Percentiles rank a stretch among this genome's conserved stretches.
Evolutionary conservation across 1,140 invertebrate species (phyloP).

Genomic region (Caerostris darwini): DNA sequence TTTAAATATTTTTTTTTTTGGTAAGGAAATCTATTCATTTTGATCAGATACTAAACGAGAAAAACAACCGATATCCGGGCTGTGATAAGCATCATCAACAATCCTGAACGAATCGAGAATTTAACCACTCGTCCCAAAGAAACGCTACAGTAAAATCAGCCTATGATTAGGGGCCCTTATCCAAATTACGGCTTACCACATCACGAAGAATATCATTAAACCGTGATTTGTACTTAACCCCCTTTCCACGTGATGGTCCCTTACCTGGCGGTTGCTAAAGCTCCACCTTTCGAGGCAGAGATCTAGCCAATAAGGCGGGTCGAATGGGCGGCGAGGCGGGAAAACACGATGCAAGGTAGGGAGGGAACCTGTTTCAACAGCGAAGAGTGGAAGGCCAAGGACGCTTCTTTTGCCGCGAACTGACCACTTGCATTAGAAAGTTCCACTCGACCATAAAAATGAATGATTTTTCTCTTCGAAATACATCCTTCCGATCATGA

Average conservation of each 20-base stretch:
- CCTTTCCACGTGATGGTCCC: slow-evolving; percentile 1
- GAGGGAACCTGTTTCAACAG: slow-evolving; percentile 47
- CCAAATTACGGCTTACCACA: background rate
- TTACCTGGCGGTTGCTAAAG: slow-evolving; percentile 51
- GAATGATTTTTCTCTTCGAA: background rate
- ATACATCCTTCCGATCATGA: too few species aligned
- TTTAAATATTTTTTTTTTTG: too few species aligned
- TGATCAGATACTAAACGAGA: too few species aligned
- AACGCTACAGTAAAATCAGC: background rate
- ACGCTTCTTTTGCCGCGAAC: slow-evolving; percentile 1
- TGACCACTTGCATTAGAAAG: slow-evolving; percentile 7
- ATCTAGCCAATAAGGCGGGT: slow-evolving; percentile 44
- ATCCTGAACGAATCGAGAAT: background rate
- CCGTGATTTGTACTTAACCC: background rate
- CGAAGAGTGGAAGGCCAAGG: slow-evolving; percentile 67
- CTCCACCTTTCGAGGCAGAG: slow-evolving; percentile 35
- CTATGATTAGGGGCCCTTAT: background rate
- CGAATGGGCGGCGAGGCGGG: slow-evolving; percentile 40
- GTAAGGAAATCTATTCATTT: too few species aligned
- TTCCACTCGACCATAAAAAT: background rate
- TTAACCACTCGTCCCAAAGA: background rate
- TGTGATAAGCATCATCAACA: background rate
- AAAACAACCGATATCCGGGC: too few species aligned
- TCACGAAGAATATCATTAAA: background rate
- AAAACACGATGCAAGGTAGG: slow-evolving; percentile 59